Evolutionary conservation across 2,113 vertebrate species (phyloP).

Genomic region (Nymphicus hollandicus): DNA sequence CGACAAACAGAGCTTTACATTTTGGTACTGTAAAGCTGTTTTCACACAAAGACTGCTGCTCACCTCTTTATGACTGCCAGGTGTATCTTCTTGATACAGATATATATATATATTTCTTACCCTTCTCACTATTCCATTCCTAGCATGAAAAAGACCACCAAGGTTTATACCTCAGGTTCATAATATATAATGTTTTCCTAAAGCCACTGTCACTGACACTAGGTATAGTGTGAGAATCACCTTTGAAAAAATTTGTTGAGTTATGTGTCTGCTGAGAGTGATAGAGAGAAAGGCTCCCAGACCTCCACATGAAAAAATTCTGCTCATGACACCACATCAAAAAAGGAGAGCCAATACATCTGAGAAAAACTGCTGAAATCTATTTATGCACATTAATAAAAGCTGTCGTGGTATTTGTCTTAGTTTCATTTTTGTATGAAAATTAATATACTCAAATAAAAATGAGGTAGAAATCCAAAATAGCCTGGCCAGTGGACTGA

Average conservation of each 20-base stretch:
- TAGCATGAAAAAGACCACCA: not conserved
- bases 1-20: not conserved
- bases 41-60: not conserved
- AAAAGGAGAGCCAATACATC: not conserved
- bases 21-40: not conserved
- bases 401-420: not conserved
- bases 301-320: not conserved
- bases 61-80: not conserved
- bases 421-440: not conserved
- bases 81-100: not conserved
- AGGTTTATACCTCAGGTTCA: not conserved
- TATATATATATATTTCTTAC: not conserved
- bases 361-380: not conserved
- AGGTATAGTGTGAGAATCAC: not conserved
- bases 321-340: not conserved
- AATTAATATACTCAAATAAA: not conserved
- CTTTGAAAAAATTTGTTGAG: not conserved
- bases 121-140: not conserved
- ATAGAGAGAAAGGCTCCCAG: not conserved
- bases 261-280: not conserved
- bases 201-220: fast-evolving
- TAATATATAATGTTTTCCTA: not conserved
- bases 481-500: not conserved
- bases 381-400: not conserved
- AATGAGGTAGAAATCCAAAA: not conserved